These are phyloP conservation scores for Cyrtorhinus lividipennis DNA, from an alignment of 1,140 invertebrate genomes.

Conservation along the genomic window DNA sequence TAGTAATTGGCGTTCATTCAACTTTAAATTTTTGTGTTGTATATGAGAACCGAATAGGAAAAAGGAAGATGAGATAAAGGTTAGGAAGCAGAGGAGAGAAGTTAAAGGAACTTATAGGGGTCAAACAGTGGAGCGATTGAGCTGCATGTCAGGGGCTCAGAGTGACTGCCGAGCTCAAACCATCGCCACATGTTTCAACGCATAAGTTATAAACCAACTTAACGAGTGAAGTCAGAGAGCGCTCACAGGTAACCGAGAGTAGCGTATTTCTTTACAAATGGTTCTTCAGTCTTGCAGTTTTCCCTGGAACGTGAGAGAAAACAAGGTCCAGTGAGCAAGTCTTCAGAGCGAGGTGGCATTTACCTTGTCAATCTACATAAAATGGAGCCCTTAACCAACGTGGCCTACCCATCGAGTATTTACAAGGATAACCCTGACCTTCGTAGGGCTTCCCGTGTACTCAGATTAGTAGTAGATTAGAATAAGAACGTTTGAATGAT, in stretches of 20 bases:
- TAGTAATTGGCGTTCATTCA: constrained; percentile 13
- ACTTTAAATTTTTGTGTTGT: constrained; percentile 1
- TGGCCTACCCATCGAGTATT: no score
- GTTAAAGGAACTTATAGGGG: no score
- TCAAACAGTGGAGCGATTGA: not conserved
- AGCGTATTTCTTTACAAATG: constrained; percentile 80
- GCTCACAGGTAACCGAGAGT: constrained; percentile 70
- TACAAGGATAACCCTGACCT: no score
- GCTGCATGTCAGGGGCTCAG: constrained; percentile 8
- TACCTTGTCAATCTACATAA: no score
- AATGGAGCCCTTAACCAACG: no score
- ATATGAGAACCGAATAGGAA: constrained; percentile 12
- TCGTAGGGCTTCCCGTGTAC: no score
- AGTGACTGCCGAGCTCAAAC: constrained; percentile 3
- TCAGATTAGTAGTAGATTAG: no score
- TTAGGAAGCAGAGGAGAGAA: not conserved
- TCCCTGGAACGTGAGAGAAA: constrained; percentile 46
- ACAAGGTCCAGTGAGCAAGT: no score
- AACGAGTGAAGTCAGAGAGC: not conserved
- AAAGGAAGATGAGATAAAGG: not conserved
- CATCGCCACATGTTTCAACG: not conserved
- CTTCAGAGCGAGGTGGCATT: no score
- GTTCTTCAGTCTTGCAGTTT: constrained; percentile 64
- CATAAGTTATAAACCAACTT: not conserved
- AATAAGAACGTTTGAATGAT: no score